phyloP scores from a whole-genome alignment of 2,113 vertebrate species.

The Bolborhynchus lineola region DNA sequence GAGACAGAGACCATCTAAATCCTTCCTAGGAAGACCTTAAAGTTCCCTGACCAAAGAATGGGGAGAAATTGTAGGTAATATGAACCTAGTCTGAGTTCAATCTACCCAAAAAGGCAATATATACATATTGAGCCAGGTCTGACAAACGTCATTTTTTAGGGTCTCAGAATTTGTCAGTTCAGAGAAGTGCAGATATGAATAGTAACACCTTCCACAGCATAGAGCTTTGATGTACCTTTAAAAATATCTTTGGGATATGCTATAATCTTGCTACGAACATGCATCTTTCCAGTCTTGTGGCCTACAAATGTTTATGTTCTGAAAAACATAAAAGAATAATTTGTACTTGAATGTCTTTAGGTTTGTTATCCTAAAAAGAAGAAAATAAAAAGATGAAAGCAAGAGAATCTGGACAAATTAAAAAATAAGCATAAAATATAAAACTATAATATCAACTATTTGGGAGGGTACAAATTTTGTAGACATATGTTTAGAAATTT shows the following conservation, averaged over 20 bases:
- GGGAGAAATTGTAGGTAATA: not conserved
- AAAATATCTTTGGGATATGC: not conserved
- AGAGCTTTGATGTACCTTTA: not conserved
- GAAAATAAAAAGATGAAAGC: not conserved
- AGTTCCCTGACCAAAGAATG: not conserved
- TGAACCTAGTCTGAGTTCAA: not conserved
- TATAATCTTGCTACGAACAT: not conserved
- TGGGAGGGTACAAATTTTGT: not conserved
- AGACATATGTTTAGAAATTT: not conserved
- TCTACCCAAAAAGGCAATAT: not conserved
- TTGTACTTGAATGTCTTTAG: not conserved
- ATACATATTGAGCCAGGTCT: not conserved
- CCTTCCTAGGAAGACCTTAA: not conserved
- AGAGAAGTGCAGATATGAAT: not conserved
- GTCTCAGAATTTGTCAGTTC: not conserved
- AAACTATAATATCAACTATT: not conserved
- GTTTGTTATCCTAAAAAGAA: not conserved
- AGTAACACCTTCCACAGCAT: not conserved
- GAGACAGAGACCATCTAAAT: not conserved
- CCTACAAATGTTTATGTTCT: not conserved
- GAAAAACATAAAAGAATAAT: not conserved
- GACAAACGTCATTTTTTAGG: not conserved
- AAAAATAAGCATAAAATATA: not conserved
- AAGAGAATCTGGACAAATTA: not conserved
- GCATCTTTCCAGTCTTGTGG: not conserved